Conservation (phyloP, 2,113 vertebrate genomes). For the Sylvilagus bachmani region DNA sequence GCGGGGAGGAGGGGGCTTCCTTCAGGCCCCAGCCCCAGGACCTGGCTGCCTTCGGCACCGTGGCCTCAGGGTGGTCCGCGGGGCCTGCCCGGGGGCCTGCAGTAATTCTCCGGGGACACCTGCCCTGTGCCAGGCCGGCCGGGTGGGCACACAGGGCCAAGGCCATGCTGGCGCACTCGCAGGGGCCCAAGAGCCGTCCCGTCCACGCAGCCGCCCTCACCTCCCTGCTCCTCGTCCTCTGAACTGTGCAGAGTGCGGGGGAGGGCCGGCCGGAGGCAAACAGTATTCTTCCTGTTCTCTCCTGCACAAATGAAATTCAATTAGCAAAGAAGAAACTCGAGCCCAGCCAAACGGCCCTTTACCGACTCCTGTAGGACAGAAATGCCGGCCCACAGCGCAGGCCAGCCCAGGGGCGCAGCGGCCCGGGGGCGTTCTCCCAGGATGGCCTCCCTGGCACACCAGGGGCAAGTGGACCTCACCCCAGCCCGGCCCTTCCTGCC, state of each 20-base stretch:
- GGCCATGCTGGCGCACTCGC: not conserved
- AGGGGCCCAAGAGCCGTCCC: slow-evolving; percentile 17
- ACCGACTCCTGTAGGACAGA: not conserved
- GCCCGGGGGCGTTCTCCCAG: too few species aligned
- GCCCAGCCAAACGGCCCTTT: not conserved
- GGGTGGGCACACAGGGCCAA: not conserved
- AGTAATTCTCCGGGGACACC: slow-evolving; percentile 41
- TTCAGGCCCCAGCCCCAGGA: not conserved
- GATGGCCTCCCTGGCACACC: too few species aligned
- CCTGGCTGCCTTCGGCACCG: not conserved
- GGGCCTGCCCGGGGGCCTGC: not conserved
- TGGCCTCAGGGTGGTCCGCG: not conserved
- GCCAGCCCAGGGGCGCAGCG: too few species aligned
- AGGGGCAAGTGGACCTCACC: accelerated
- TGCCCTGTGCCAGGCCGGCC: not conserved
- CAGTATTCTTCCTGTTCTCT: slow-evolving; percentile 77
- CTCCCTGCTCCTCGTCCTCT: not conserved
- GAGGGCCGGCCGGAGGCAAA: not conserved
- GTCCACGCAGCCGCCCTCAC: not conserved
- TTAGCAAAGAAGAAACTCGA: slow-evolving; percentile 43
- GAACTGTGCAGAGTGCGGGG: not conserved
- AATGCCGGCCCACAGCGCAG: not conserved
- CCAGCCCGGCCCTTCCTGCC: not conserved
- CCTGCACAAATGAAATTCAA: slow-evolving; percentile 58
- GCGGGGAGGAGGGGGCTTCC: not conserved